Conservation (phyloP, 2,797 vertebrate genomes). For the Rhinichthys osculus region DNA sequence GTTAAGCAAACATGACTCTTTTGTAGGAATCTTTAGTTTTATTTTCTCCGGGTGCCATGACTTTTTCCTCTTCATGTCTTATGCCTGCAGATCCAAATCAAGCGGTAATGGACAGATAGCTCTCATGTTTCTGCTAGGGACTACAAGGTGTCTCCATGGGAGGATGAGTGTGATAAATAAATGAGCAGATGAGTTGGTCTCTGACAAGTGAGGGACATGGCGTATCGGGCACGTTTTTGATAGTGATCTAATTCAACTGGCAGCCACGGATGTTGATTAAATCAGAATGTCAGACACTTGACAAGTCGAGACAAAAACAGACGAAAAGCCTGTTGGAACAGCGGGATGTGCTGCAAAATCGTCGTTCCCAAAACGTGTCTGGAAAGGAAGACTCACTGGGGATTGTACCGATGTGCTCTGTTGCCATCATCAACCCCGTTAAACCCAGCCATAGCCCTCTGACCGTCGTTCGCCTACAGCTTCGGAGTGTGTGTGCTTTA, state of each 20-base stretch:
- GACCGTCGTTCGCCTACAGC: neutral
- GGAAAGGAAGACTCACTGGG: slow-evolving; percentile 38
- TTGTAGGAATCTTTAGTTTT: slow-evolving; percentile 62
- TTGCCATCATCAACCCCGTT: neutral
- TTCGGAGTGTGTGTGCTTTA: neutral
- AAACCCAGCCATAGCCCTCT: neutral
- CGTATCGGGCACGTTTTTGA: slow-evolving; percentile 82
- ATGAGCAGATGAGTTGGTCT: slow-evolving; percentile 80
- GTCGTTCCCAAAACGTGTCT: slow-evolving; percentile 47
- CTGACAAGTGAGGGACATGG: slow-evolving; percentile 83
- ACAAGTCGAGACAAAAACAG: slow-evolving; percentile 81
- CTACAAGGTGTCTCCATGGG: slow-evolving; percentile 67
- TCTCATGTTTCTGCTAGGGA: slow-evolving; percentile 62
- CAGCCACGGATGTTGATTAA: slow-evolving; percentile 85
- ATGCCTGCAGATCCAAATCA: slow-evolving; percentile 70
- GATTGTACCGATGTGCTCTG: slow-evolving; percentile 5
- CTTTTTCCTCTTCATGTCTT: slow-evolving; percentile 68
- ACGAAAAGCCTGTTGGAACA: slow-evolving; percentile 81
- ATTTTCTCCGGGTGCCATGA: slow-evolving; percentile 61
- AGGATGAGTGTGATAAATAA: slow-evolving; percentile 76
- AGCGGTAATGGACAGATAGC: slow-evolving; percentile 69
- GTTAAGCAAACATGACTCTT: neutral
- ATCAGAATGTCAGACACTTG: slow-evolving; percentile 85
- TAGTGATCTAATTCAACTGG: slow-evolving; percentile 86
- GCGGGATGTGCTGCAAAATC: slow-evolving; percentile 67